Evolutionary conservation across 2,888 invertebrate species (phyloP).

Genomic region (Rotaria socialis): DNA sequence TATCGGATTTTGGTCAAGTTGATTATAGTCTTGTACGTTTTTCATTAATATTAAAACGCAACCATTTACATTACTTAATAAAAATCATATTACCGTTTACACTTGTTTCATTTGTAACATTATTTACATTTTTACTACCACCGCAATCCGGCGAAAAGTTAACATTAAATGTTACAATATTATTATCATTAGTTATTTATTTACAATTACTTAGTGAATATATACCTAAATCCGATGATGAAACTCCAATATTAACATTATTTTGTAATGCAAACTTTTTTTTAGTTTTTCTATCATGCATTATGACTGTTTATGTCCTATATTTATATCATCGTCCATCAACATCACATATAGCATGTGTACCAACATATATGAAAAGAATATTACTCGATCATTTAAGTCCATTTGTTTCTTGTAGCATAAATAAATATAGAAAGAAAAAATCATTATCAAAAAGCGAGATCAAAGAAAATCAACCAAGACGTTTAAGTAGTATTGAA

Average conservation of each 20-base stretch:
- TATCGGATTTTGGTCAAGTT: background rate
- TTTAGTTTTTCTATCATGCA: constrained; percentile 43
- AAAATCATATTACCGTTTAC: constrained; percentile 46
- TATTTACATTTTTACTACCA: constrained; percentile 45
- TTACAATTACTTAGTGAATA: constrained; percentile 45
- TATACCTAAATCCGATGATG: constrained; percentile 41
- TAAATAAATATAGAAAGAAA: background rate
- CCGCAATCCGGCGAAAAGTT: constrained; percentile 46
- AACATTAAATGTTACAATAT: constrained; percentile 44
- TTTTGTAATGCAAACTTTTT: constrained; percentile 44
- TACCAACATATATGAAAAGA: background rate
- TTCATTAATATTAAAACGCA: constrained; percentile 38
- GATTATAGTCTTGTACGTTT: constrained; percentile 39
- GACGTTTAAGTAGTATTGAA: background rate
- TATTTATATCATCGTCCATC: constrained; percentile 42
- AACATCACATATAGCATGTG: background rate
- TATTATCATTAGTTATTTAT: constrained; percentile 43
- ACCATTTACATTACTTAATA: constrained; percentile 37
- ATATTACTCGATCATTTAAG: constrained; percentile 4
- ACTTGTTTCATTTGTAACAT: constrained; percentile 40
- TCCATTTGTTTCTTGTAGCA: background rate
- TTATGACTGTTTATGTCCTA: constrained; percentile 42
- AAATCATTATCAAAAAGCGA: background rate
- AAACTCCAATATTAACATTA: constrained; percentile 44
- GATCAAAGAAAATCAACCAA: background rate